These are phyloP conservation scores for Gandaritis pyraliata DNA, from an alignment of 2,888 invertebrate species.

Conservation along the genomic window DNA sequence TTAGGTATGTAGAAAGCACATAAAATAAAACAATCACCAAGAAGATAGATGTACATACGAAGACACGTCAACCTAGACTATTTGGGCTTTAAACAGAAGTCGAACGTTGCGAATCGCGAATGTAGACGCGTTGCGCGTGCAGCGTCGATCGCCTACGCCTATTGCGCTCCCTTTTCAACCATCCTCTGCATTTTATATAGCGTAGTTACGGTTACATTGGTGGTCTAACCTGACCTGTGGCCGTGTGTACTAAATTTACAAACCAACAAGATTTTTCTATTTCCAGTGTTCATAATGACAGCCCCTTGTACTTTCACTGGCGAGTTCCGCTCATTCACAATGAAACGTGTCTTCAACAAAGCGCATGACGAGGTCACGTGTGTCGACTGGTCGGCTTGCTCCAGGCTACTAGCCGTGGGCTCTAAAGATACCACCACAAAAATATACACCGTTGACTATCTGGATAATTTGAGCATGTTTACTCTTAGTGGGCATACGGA, in stretches of 20 bases:
- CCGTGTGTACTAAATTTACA: too few species aligned
- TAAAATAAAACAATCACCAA: too few species aligned
- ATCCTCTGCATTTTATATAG: too few species aligned
- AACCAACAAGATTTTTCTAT: not conserved
- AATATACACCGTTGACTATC: constrained; percentile 90
- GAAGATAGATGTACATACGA: too few species aligned
- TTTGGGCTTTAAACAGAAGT: too few species aligned
- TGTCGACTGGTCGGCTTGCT: constrained; percentile 97
- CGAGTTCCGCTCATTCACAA: constrained; percentile 94
- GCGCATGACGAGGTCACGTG: constrained; percentile 93
- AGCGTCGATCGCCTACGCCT: too few species aligned
- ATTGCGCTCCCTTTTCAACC: too few species aligned
- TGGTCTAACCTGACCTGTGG: too few species aligned
- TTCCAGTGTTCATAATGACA: constrained; percentile 92
- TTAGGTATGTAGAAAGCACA: constrained; percentile 47
- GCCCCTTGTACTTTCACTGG: constrained; percentile 92
- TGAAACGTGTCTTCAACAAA: constrained; percentile 92
- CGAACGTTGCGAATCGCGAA: too few species aligned
- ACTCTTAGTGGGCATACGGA: constrained; percentile 94
- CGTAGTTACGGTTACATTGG: too few species aligned
- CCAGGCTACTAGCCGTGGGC: constrained; percentile 94
- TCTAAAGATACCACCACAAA: constrained; percentile 95
- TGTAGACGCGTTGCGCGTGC: too few species aligned
- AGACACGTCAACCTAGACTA: too few species aligned
- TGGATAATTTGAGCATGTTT: constrained; percentile 90